A percentile compares a stretch with the other conserved stretches of the same genome.
Evolutionary conservation across 2,113 vertebrate genomes (phyloP).

Genomic region (Leptosomus discolor): DNA sequence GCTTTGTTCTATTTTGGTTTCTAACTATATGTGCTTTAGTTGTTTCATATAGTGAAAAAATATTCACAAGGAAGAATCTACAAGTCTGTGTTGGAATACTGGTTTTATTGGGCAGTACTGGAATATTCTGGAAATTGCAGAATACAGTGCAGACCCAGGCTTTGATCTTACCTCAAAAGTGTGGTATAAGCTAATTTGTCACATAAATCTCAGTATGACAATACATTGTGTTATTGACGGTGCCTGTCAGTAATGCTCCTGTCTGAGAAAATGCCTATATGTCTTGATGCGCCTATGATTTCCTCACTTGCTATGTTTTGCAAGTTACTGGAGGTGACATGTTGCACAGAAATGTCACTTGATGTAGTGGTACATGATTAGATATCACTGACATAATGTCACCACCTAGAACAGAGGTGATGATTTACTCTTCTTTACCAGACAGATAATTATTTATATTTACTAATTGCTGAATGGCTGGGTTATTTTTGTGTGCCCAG

Average conservation of each 20-base stretch:
- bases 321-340: background rate
- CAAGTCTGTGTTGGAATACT: background rate
- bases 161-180: background rate
- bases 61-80: background rate
- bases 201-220: background rate
- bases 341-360: background rate
- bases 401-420: background rate
- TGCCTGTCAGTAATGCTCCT: background rate
- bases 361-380: background rate
- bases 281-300: background rate
- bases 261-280: background rate
- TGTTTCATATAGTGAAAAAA: background rate
- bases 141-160: background rate
- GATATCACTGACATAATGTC: background rate
- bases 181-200: background rate
- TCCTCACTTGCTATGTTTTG: background rate
- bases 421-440: background rate
- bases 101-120: background rate
- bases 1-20: background rate
- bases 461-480: background rate
- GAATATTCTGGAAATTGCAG: background rate
- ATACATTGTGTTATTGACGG: background rate
- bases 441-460: background rate
- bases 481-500: background rate
- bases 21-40: rapidly evolving